phyloP scores from a whole-genome alignment of 2,888 invertebrate species.

The Hypena proboscidalis region DNA sequence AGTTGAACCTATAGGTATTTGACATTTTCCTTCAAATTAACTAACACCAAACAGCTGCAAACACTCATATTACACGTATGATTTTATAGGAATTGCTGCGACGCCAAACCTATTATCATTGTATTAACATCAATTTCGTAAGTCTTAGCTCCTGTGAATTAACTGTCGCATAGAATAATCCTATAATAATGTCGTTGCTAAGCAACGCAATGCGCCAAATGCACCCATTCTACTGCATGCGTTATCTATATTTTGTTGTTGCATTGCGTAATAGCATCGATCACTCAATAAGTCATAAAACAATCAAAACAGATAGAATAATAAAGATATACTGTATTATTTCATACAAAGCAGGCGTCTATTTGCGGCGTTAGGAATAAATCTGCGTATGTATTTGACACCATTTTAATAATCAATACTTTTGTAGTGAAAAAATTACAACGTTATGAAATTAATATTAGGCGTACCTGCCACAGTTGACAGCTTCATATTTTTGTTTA shows the following conservation, averaged over 20 bases:
- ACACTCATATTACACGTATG: too few relatives aligned
- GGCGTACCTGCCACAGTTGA: conserved; percentile 36
- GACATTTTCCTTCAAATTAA: too few relatives aligned
- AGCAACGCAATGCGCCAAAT: conserved; percentile 75
- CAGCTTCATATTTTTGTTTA: conserved; percentile 32
- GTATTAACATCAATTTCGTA: neutral
- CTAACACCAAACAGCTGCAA: too few relatives aligned
- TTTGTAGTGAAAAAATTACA: conserved; percentile 31
- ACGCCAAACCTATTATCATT: neutral
- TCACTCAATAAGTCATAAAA: conserved; percentile 1
- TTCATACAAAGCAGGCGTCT: too few relatives aligned
- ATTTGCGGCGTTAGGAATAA: neutral
- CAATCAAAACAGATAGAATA: neutral
- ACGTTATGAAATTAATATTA: conserved; percentile 11
- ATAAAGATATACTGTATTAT: neutral
- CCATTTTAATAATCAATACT: conserved; percentile 62
- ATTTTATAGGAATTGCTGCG: too few relatives aligned
- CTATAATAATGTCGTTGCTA: conserved; percentile 59
- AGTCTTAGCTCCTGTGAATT: neutral
- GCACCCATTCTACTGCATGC: conserved; percentile 57
- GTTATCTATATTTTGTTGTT: conserved; percentile 39
- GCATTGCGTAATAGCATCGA: conserved; percentile 40
- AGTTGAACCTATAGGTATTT: too few relatives aligned
- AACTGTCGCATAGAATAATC: conserved; percentile 25
- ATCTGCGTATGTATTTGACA: conserved; percentile 34